Percentiles rank a stretch among this genome's conserved stretches.
Evolutionary conservation across 2,888 invertebrate genomes (phyloP).

Genomic region (Coleophora deauratella): DNA sequence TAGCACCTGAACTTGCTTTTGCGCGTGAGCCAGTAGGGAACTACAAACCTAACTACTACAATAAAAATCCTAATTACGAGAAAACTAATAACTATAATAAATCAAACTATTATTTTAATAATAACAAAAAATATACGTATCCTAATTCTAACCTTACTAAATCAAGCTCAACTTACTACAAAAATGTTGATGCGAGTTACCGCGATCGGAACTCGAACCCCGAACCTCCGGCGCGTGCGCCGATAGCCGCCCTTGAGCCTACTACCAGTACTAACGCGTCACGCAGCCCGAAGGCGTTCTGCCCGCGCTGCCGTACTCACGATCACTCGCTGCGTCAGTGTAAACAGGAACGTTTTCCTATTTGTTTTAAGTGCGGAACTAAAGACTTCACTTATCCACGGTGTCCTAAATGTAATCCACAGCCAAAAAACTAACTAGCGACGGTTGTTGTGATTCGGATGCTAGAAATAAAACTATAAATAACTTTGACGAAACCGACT

Average conservation of each 20-base stretch:
- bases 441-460: too few species aligned
- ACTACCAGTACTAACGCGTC: too few species aligned
- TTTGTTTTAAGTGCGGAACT: too few species aligned
- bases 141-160: background rate
- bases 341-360: too few species aligned
- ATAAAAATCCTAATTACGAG: too few species aligned
- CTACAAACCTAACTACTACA: conserved; percentile 2
- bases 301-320: conserved; percentile 12
- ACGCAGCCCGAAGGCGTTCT: conserved; percentile 7
- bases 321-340: conserved; percentile 8
- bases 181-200: too few species aligned
- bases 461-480: too few species aligned
- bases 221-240: background rate
- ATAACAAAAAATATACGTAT: background rate
- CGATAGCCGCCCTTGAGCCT: background rate
- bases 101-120: background rate
- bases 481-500: too few species aligned
- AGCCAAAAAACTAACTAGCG: too few species aligned
- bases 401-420: too few species aligned
- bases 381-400: too few species aligned
- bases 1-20: too few species aligned
- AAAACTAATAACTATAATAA: conserved; percentile 1
- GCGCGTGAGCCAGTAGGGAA: background rate
- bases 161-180: background rate
- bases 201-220: background rate